Evolutionary conservation across 2,888 invertebrate species (phyloP), one percentile per base, ranked within the genome.

Genomic region (Eristalinus aeneus): DNA sequence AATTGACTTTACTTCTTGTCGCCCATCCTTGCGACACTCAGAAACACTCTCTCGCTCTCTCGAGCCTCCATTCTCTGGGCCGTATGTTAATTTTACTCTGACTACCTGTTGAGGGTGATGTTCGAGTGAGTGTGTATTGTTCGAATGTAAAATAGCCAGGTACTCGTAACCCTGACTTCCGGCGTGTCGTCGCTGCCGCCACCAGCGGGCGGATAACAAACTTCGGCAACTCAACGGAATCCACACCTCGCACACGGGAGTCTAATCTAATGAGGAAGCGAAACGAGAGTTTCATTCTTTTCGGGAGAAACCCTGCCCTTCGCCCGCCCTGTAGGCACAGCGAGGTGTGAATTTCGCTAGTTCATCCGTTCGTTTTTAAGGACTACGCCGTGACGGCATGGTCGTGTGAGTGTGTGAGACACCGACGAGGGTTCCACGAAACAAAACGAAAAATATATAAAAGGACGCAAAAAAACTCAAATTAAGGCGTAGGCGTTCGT

Each of bases 401-500:
- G 77, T 56, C 39, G 56, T 16, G 20, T 20, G 56, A 34, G 46
- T 20, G 16, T 11, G 11, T 20, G 27, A 27, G 27, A 27, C 5
- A 69, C 22, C 34, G 63, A 69, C 63, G 69, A 60, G 65, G 60
- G 56, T 39, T 65, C 56, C 16, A 36, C 63, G 22, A 27, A 36
- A 12, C 34, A 27, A 27, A 60, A 34, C n/a, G 53, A 32, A 63
- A 34, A 63, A 53, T 22, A 65, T 36, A 65, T 56, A 16, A 27
- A 46, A 16, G 16, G 23, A 32, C 54, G 22, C 61, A 64, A 56
- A 34, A 20, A 36, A 64, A 74, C 56, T 34, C 31, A 76, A 79
- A 72, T 67, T 67, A 79, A 73, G 79, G 79, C 72, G 79, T 79
- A 72, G 79, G 72, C 67, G 72, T 67, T 53, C 32, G 46, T 20